Conservation (phyloP, 2,113 vertebrate species). For the Potamarius usumacintae region DNA sequence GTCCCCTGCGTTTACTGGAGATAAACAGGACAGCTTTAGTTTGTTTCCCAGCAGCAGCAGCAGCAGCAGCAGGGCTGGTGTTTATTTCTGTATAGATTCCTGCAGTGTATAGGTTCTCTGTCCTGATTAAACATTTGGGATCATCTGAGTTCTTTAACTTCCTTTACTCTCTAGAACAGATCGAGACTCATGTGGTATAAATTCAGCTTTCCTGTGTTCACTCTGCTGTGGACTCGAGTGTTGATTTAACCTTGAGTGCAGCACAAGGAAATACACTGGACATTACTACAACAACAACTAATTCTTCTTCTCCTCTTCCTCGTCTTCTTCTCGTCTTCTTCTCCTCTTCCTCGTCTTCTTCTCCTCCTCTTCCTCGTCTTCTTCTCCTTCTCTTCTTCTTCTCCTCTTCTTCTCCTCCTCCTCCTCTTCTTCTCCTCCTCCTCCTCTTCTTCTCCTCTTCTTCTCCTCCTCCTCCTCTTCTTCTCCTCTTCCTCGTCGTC, state of each 20-base stretch:
- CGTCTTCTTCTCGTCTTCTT: too few relatives aligned
- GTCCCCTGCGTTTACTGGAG: neutral
- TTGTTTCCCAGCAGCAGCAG: neutral
- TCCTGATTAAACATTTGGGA: neutral
- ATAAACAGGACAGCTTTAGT: neutral
- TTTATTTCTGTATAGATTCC: neutral
- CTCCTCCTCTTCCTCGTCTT: too few relatives aligned
- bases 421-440: too few relatives aligned
- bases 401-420: too few relatives aligned
- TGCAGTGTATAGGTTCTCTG: neutral
- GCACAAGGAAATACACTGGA: neutral
- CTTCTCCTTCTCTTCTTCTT: too few relatives aligned
- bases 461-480: too few relatives aligned
- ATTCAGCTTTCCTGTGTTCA: neutral
- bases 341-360: too few relatives aligned
- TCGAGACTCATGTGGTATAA: neutral
- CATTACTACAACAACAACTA: too few relatives aligned
- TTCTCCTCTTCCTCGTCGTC: too few relatives aligned
- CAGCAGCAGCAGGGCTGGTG: neutral
- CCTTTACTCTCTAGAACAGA: neutral
- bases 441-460: too few relatives aligned
- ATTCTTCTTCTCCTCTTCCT: too few relatives aligned
- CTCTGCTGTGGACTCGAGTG: neutral
- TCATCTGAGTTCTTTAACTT: neutral
- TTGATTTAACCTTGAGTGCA: slow-evolving; percentile 34